A percentile compares a stretch with the other conserved stretches of the same genome.
Conservation (phyloP, 2,888 invertebrate species). For the Dryobotodes eremita region DNA sequence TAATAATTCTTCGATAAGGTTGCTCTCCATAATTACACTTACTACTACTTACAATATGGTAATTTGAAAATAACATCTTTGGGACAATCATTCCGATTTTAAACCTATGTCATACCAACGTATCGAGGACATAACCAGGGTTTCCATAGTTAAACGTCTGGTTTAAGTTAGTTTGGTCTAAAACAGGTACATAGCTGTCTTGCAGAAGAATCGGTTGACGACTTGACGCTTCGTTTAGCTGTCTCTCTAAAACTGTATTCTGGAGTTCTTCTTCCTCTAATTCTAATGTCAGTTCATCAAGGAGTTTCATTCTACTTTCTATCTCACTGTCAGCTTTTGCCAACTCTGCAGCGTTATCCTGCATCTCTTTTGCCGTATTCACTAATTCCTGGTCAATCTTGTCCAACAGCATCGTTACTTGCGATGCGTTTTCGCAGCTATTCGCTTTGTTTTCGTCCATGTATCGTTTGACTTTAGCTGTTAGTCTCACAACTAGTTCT, state of each 20-base stretch:
- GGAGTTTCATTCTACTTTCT: slow-evolving; percentile 88
- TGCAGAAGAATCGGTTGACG: slow-evolving; percentile 86
- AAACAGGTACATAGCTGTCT: slow-evolving; percentile 87
- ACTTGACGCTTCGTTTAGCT: slow-evolving; percentile 86
- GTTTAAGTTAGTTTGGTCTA: slow-evolving; percentile 79
- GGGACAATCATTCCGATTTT: slow-evolving; percentile 66
- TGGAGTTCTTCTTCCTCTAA: slow-evolving; percentile 89
- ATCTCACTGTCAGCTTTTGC: slow-evolving; percentile 89
- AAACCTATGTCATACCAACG: slow-evolving; percentile 86
- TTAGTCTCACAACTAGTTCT: slow-evolving; percentile 93
- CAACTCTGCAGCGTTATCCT: slow-evolving; percentile 88
- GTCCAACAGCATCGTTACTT: slow-evolving; percentile 87
- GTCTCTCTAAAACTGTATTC: slow-evolving; percentile 87
- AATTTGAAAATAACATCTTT: slow-evolving; percentile 71
- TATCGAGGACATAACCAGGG: slow-evolving; percentile 84
- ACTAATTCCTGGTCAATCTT: slow-evolving; percentile 90
- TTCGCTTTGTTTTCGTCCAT: slow-evolving; percentile 89
- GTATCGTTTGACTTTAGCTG: slow-evolving; percentile 92
- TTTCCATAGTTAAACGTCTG: slow-evolving; percentile 69
- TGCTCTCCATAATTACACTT: slow-evolving; percentile 44
- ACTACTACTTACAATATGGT: slow-evolving; percentile 68
- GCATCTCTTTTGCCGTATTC: slow-evolving; percentile 89
- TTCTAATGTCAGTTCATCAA: slow-evolving; percentile 90
- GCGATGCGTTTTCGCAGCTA: slow-evolving; percentile 87
- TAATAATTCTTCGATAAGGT: not conserved